A percentile compares a stretch with the other conserved stretches of the same genome.
Evolutionary conservation across 1,140 invertebrate species (phyloP).

Genomic region (Maconellicoccus hirsutus): DNA sequence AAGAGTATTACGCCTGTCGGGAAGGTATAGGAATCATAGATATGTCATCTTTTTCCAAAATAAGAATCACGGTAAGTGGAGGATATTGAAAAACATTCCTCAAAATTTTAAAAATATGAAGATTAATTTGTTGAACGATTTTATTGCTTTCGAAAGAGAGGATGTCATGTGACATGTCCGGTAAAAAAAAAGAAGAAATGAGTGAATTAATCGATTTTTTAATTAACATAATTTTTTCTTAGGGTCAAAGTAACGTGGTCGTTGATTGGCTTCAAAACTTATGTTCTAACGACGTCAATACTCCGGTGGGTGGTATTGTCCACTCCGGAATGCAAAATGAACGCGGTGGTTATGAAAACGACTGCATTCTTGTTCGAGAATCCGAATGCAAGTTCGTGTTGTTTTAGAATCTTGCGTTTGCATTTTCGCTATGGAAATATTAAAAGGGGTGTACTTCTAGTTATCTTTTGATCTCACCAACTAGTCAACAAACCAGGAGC

Average conservation of each 20-base stretch:
- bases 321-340: constrained; percentile 98
- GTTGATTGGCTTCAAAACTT: constrained; percentile 82
- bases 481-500: constrained; percentile 90
- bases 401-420: too few species aligned
- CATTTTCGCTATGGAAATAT: neutral
- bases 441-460: too few species aligned
- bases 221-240: too few species aligned
- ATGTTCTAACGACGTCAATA: constrained; percentile 95
- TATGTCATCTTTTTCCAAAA: constrained; percentile 76
- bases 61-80: constrained; percentile 54
- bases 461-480: constrained; percentile 97
- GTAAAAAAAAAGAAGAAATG: too few species aligned
- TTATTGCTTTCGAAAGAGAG: neutral
- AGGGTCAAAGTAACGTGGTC: constrained; percentile 75
- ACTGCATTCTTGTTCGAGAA: constrained; percentile 71
- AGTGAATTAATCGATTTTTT: too few species aligned
- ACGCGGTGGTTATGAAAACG: constrained; percentile 93
- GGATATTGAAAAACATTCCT: too few species aligned
- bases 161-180: too few species aligned
- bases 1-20: constrained; percentile 65
- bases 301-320: constrained; percentile 85
- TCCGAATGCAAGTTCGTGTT: constrained; percentile 23
- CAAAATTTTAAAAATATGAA: neutral
- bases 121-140: neutral
- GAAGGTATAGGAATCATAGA: constrained; percentile 69